phyloP scores from a whole-genome alignment of 2,797 vertebrate species.

The Pelodytes ibericus region DNA sequence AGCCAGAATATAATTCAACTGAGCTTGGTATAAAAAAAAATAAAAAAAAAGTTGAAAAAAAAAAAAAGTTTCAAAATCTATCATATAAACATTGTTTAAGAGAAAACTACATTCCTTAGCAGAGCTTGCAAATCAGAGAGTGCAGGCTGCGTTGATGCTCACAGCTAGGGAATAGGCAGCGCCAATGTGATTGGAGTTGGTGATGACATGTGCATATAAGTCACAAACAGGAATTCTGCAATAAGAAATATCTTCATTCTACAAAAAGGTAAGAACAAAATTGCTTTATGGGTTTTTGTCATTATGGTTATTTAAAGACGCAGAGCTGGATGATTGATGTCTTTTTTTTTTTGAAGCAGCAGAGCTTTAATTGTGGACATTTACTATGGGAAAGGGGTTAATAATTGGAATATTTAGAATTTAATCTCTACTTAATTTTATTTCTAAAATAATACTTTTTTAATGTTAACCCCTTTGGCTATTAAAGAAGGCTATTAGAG shows the following conservation, averaged over 20 bases:
- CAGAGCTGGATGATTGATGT: no score
- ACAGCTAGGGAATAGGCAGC: conserved; percentile 59
- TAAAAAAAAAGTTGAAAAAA: conserved; percentile 54
- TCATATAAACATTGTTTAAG: conserved; percentile 61
- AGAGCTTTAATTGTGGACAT: not conserved
- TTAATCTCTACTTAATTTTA: no score
- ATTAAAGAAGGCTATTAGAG: no score
- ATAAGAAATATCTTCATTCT: conserved; percentile 61
- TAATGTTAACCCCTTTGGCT: no score
- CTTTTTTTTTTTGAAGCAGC: not conserved
- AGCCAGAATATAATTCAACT: conserved; percentile 72
- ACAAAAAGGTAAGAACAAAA: conserved; percentile 70
- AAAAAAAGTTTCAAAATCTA: conserved; percentile 64
- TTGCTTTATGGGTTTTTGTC: conserved; percentile 13
- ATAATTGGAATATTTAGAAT: no score
- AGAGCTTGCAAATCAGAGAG: conserved; percentile 34
- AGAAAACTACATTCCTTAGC: conserved; percentile 45
- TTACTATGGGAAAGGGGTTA: no score
- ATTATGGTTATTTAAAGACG: not conserved
- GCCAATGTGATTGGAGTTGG: conserved; percentile 56
- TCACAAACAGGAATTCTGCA: conserved; percentile 64
- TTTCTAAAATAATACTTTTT: no score
- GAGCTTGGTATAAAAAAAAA: conserved; percentile 64
- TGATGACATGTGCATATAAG: conserved; percentile 62
- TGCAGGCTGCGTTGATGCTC: conserved; percentile 44